These are phyloP conservation scores for Erannis defoliaria DNA, from an alignment of 2,888 invertebrate species.

Conservation along the genomic window DNA sequence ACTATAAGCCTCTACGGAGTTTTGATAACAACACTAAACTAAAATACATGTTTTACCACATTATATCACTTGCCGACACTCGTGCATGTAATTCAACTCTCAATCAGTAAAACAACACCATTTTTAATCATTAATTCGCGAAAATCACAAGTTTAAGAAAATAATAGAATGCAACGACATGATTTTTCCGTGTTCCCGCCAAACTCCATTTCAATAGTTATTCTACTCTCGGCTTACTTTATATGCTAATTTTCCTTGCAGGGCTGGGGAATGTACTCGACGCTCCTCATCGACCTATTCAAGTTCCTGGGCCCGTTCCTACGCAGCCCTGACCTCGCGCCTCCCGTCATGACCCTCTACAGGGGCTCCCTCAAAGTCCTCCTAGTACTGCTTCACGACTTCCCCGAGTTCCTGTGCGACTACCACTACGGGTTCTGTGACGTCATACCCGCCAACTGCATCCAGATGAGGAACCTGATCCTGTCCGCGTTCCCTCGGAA, in stretches of 20 bases:
- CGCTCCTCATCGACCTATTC: conserved; percentile 97
- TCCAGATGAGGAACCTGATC: conserved; percentile 99
- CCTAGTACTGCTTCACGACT: conserved; percentile 98
- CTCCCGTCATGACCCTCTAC: conserved; percentile 97
- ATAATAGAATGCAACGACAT: no score
- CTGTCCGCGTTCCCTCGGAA: conserved; percentile 99
- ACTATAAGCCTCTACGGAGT: no score
- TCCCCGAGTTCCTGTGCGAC: conserved; percentile 99
- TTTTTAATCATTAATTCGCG: no score
- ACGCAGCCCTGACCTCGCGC: conserved; percentile 97
- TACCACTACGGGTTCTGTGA: conserved; percentile 99
- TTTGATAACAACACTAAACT: no score
- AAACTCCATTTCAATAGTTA: no score
- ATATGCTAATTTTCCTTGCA: conserved; percentile 51
- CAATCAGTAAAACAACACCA: no score
- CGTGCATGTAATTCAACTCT: no score
- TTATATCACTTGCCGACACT: no score
- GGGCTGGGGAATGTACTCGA: conserved; percentile 99
- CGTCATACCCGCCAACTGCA: conserved; percentile 99
- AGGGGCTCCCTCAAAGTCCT: conserved; percentile 98
- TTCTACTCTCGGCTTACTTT: no score
- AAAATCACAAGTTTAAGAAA: no score
- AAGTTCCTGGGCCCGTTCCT: conserved; percentile 98
- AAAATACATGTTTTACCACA: no score
- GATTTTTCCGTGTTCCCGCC: no score